Evolutionary conservation across 2,888 invertebrate genomes (phyloP).

Genomic region (Bursaphelenchus okinawaensis): DNA sequence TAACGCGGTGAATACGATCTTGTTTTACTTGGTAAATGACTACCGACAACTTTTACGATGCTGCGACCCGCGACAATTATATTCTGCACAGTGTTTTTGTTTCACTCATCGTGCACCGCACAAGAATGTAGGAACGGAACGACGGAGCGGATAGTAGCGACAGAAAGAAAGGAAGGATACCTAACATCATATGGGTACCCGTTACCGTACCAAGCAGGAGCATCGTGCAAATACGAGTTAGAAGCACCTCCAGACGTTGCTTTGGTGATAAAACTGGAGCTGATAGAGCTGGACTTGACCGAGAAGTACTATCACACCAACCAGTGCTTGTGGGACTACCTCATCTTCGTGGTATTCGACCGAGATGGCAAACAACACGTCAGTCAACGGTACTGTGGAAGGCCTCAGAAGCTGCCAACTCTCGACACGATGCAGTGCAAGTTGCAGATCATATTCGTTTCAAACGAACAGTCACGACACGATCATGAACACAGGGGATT

Average conservation of each 20-base stretch:
- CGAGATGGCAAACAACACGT: constrained; percentile 38
- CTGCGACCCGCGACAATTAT: too few relatives aligned
- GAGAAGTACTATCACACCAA: constrained; percentile 23
- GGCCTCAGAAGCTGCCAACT: constrained; percentile 19
- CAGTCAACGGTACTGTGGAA: constrained; percentile 39
- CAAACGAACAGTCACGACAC: constrained; percentile 14
- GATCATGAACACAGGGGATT: constrained; percentile 22
- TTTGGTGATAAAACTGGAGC: constrained; percentile 43
- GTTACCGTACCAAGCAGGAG: constrained; percentile 32
- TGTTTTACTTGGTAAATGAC: too few relatives aligned
- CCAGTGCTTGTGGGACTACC: constrained; percentile 53
- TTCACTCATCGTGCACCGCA: neutral
- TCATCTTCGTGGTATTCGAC: constrained; percentile 23
- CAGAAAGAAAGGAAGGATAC: constrained; percentile 9
- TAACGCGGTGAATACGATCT: too few relatives aligned
- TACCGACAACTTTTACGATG: neutral
- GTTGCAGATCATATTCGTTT: constrained; percentile 24
- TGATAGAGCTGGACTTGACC: constrained; percentile 42
- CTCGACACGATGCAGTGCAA: constrained; percentile 29
- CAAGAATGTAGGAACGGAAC: neutral
- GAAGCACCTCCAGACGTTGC: constrained; percentile 26
- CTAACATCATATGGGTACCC: constrained; percentile 32
- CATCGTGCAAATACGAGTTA: constrained; percentile 41
- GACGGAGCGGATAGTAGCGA: neutral
- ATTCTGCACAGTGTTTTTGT: too few relatives aligned